Conservation (phyloP, 2,113 vertebrate genomes). For the Helogale parvula region DNA sequence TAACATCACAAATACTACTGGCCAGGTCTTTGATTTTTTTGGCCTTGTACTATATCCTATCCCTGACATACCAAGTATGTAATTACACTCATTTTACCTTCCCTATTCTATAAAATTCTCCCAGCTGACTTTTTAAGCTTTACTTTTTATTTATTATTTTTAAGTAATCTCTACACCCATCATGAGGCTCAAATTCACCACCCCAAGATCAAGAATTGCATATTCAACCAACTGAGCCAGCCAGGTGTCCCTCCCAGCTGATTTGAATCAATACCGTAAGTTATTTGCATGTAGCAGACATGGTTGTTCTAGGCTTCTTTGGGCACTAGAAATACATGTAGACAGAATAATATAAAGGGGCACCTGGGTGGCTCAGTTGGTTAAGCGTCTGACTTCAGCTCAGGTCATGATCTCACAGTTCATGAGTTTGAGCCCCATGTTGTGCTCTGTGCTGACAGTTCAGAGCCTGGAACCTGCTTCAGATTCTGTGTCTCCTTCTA, state of each 20-base stretch:
- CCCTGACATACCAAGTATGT: background rate
- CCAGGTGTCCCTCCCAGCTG: background rate
- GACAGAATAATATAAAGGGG: background rate
- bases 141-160: background rate
- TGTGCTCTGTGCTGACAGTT: too few species aligned
- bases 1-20: background rate
- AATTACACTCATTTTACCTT: slow-evolving; percentile 2
- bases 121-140: background rate
- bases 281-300: background rate
- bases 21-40: background rate
- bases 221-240: background rate
- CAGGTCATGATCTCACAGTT: too few species aligned
- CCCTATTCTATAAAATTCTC: background rate
- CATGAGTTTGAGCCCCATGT: too few species aligned
- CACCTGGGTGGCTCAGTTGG: too few species aligned
- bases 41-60: background rate
- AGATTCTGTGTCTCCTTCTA: too few species aligned
- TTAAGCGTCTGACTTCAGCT: too few species aligned
- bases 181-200: background rate
- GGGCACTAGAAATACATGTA: background rate
- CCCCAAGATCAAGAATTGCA: background rate
- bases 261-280: background rate
- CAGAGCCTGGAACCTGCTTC: too few species aligned
- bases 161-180: background rate
- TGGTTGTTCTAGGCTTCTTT: background rate